Evolutionary conservation across 2,888 invertebrate genomes (phyloP).

Genomic region (Amphipyra berbera): DNA sequence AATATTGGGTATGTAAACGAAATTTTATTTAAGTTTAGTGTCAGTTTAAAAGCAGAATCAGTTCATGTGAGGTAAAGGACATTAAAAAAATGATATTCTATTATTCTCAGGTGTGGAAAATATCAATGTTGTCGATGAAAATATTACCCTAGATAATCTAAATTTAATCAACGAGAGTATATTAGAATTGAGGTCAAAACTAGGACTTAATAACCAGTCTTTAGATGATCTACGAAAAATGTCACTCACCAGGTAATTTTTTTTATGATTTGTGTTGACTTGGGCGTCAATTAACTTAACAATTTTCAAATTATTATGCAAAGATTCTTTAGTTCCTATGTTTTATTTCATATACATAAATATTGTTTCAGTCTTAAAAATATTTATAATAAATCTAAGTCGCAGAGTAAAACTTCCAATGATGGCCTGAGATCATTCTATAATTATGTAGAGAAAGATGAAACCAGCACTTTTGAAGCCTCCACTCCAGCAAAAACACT

Average conservation of each 20-base stretch:
- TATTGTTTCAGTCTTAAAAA: constrained; percentile 4
- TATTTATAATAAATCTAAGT: neutral
- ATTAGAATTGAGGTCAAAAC: neutral
- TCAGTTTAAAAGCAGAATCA: too few relatives aligned
- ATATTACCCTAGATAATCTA: neutral
- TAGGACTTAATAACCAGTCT: neutral
- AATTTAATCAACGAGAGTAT: constrained; percentile 4
- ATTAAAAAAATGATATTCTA: too few relatives aligned
- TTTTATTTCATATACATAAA: too few relatives aligned
- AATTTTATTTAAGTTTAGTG: too few relatives aligned
- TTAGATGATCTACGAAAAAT: constrained; percentile 1
- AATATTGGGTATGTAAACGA: too few relatives aligned
- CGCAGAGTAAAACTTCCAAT: neutral
- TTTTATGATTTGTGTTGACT: too few relatives aligned
- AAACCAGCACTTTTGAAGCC: constrained; percentile 4
- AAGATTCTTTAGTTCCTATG: too few relatives aligned
- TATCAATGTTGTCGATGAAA: constrained; percentile 11
- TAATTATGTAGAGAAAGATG: constrained; percentile 2
- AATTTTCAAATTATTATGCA: neutral
- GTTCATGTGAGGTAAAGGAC: too few relatives aligned
- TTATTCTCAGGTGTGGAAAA: constrained; percentile 8
- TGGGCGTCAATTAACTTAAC: neutral
- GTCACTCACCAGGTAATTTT: constrained; percentile 1
- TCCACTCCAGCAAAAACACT: constrained; percentile 4
- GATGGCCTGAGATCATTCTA: constrained; percentile 3